A percentile compares a stretch with the other conserved stretches of the same genome.
phyloP scores from a whole-genome alignment of 2,888 invertebrate genomes.

The Rutpela maculata region DNA sequence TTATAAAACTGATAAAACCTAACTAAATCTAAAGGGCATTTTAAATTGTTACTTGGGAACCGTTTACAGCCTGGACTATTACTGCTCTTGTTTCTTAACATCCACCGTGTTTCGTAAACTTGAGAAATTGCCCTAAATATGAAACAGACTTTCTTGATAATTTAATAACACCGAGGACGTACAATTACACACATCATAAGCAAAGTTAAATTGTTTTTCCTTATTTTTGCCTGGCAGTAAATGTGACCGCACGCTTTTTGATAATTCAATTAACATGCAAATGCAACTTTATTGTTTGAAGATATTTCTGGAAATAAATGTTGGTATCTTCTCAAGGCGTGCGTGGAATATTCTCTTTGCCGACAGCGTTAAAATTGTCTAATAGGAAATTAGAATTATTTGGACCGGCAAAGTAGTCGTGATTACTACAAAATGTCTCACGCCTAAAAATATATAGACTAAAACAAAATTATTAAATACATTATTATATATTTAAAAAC shows the following conservation, averaged over 20 bases:
- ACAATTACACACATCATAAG: slow-evolving; percentile 51
- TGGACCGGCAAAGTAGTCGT: no score
- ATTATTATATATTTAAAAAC: no score
- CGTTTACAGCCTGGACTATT: no score
- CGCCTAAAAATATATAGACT: no score
- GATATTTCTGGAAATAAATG: not conserved
- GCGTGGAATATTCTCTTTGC: not conserved
- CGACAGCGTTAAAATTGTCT: not conserved
- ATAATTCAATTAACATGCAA: slow-evolving; percentile 22
- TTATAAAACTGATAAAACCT: no score
- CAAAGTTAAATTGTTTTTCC: slow-evolving; percentile 42
- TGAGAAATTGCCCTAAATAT: slow-evolving; percentile 46
- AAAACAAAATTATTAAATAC: no score
- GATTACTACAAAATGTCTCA: no score
- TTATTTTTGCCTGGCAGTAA: not conserved
- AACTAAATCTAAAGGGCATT: no score
- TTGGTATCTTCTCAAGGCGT: not conserved
- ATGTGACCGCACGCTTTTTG: slow-evolving; percentile 15
- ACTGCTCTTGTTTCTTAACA: not conserved
- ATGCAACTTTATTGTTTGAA: slow-evolving; percentile 2
- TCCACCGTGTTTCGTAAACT: slow-evolving; percentile 45
- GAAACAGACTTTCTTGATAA: slow-evolving; percentile 48
- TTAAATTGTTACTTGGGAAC: no score
- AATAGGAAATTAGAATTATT: not conserved
- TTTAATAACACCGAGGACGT: slow-evolving; percentile 49